Evolutionary conservation across 2,888 invertebrate species (phyloP).

Genomic region (Drosophila mayaguana): DNA sequence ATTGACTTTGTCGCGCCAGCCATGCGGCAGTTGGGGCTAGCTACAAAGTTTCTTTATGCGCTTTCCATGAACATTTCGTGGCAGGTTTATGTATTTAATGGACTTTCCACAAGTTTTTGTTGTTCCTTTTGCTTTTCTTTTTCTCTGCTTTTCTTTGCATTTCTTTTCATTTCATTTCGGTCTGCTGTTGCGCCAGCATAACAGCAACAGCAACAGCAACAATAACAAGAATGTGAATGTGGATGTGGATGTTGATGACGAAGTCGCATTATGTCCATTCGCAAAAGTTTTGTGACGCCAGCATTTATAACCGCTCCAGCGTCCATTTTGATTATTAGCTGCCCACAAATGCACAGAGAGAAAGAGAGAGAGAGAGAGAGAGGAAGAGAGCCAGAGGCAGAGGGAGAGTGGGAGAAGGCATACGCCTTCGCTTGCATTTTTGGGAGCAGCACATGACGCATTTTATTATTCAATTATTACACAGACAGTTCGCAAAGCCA

Average conservation of each 20-base stretch:
- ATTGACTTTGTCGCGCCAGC: constrained; percentile 62
- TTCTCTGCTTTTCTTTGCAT: constrained; percentile 34
- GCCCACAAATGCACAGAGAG: constrained; percentile 23
- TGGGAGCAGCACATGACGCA: constrained; percentile 36
- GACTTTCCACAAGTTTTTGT: constrained; percentile 78
- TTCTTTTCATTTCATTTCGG: constrained; percentile 22
- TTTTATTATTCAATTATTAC: constrained; percentile 58
- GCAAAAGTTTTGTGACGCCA: constrained; percentile 75
- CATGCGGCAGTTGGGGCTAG: constrained; percentile 26
- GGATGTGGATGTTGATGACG: constrained; percentile 33
- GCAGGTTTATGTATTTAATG: constrained; percentile 84
- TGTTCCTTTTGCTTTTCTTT: constrained; percentile 14
- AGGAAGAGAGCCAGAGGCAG: no score
- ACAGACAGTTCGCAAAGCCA: constrained; percentile 33
- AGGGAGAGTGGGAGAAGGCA: neutral
- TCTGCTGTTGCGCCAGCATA: constrained; percentile 13
- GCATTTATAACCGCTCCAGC: constrained; percentile 67
- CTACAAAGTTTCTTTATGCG: constrained; percentile 80
- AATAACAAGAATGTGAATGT: constrained; percentile 23
- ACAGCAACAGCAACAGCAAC: constrained; percentile 1
- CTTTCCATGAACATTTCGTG: constrained; percentile 81
- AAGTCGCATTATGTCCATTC: constrained; percentile 72
- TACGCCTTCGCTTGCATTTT: constrained; percentile 40
- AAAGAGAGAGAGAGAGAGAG: neutral
- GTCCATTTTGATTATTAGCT: constrained; percentile 80